These are phyloP conservation scores for Philhelius pedissequus DNA, from an alignment of 2,888 invertebrate genomes.

Conservation along the genomic window DNA sequence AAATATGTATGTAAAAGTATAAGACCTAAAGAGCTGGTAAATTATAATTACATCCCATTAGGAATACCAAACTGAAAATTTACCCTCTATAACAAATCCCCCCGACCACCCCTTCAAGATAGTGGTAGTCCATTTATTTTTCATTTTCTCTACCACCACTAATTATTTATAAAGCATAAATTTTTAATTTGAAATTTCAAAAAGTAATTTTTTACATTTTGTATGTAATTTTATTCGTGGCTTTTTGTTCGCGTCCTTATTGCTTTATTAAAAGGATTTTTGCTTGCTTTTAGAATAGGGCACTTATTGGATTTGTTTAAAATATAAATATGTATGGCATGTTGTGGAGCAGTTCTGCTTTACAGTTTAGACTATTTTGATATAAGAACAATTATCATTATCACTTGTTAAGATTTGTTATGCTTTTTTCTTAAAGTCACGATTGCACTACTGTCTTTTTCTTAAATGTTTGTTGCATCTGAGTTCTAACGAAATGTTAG, in stretches of 20 bases:
- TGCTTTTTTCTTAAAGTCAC: no score
- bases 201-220: constrained; percentile 55
- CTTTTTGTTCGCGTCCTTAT: background rate
- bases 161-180: constrained; percentile 64
- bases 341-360: no score
- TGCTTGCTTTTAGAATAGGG: background rate
- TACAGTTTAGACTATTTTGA: no score
- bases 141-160: constrained; percentile 27
- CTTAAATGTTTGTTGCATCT: no score
- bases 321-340: no score
- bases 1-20: background rate
- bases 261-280: constrained; percentile 28
- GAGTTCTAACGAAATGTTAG: no score
- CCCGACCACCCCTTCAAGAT: background rate
- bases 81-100: no score
- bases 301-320: no score
- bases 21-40: background rate
- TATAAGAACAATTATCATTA: no score
- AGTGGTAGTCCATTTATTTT: background rate
- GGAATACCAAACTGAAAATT: constrained; percentile 22
- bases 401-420: no score
- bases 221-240: constrained; percentile 13
- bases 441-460: no score
- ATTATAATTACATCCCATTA: constrained; percentile 18
- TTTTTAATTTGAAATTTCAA: constrained; percentile 61